phyloP scores from a whole-genome alignment of 2,888 invertebrate genomes.

The Nysson spinosus region DNA sequence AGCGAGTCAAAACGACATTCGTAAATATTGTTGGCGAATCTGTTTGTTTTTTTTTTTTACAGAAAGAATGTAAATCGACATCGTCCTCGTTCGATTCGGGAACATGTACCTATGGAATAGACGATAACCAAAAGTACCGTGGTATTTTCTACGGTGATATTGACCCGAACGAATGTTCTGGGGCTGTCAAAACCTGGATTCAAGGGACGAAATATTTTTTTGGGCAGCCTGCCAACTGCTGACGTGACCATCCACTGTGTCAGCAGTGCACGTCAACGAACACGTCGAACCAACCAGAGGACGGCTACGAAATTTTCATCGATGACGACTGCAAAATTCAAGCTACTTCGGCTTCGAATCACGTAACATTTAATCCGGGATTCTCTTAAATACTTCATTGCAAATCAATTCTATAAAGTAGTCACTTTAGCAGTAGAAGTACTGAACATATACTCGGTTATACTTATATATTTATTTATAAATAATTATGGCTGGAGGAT shows the following conservation, averaged over 20 bases:
- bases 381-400: too few species aligned
- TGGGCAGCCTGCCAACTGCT: constrained; percentile 54
- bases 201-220: constrained; percentile 54
- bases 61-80: constrained; percentile 15
- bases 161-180: constrained; percentile 24
- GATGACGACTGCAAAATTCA: constrained; percentile 12
- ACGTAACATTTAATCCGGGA: too few species aligned
- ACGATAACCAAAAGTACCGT: constrained; percentile 13
- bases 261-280: constrained; percentile 50
- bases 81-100: neutral
- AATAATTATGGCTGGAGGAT: too few species aligned
- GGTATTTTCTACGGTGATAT: constrained; percentile 41
- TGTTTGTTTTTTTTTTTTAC: constrained; percentile 19
- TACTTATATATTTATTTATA: too few species aligned
- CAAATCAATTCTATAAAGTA: too few species aligned
- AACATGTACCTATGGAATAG: neutral
- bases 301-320: constrained; percentile 25
- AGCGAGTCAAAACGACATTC: constrained; percentile 14
- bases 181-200: constrained; percentile 29
- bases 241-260: constrained; percentile 51
- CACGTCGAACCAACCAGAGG: constrained; percentile 31
- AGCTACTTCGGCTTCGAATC: neutral
- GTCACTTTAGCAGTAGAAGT: too few species aligned
- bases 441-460: too few species aligned
- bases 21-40: constrained; percentile 9